These are phyloP conservation scores for Lagria hirta DNA, from an alignment of 2,888 invertebrate species.

Conservation along the genomic window DNA sequence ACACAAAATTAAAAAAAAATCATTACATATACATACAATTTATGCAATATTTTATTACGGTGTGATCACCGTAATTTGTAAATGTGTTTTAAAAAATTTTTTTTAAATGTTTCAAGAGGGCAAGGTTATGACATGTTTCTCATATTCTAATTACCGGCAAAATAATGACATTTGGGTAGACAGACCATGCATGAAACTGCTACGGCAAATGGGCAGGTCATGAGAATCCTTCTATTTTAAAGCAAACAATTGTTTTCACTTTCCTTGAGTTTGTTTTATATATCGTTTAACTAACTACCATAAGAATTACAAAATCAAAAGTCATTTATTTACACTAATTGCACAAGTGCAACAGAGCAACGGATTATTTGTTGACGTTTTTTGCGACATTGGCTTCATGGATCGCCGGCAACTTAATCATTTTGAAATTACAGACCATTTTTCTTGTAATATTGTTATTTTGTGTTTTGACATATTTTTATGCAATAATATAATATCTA, in stretches of 20 bases:
- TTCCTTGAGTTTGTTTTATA: conserved; percentile 51
- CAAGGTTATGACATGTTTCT: conserved; percentile 23
- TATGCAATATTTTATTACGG: too few relatives aligned
- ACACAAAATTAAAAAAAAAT: too few relatives aligned
- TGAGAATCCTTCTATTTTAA: conserved; percentile 35
- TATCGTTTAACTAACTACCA: conserved; percentile 42
- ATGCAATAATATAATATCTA: too few relatives aligned
- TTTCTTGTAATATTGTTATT: too few relatives aligned
- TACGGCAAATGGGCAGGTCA: conserved; percentile 31
- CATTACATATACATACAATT: too few relatives aligned
- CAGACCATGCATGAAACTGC: conserved; percentile 43
- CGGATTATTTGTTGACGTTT: conserved; percentile 5
- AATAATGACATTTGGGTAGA: conserved; percentile 34
- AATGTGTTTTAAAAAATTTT: too few relatives aligned
- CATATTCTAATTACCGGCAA: conserved; percentile 21
- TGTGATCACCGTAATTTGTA: too few relatives aligned
- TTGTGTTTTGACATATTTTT: too few relatives aligned
- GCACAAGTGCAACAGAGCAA: conserved; percentile 32
- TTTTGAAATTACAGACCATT: too few relatives aligned
- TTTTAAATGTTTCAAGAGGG: too few relatives aligned
- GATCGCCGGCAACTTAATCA: too few relatives aligned
- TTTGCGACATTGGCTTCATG: conserved; percentile 1
- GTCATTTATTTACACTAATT: conserved; percentile 37
- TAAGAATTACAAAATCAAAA: conserved; percentile 42
- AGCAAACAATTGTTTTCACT: conserved; percentile 52